Evolutionary conservation across 2,888 invertebrate species (phyloP).

Genomic region (Apotomis turbidana): DNA sequence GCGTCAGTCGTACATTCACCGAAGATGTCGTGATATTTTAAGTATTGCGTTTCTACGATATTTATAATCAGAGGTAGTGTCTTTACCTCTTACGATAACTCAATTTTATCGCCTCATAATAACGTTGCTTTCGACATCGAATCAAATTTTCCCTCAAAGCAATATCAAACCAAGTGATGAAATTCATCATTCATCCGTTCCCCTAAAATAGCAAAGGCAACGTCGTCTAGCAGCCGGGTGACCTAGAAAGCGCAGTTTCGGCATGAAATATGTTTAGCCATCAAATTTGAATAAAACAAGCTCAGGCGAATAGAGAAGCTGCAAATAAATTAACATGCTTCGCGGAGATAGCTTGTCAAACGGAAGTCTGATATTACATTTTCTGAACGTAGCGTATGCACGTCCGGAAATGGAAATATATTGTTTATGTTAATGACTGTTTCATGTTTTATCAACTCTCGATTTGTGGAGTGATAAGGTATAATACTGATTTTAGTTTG

Average conservation of each 20-base stretch:
- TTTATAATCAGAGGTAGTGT: no score
- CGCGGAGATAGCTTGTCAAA: constrained; percentile 44
- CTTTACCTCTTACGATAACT: background rate
- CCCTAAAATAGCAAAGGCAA: constrained; percentile 52
- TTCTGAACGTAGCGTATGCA: background rate
- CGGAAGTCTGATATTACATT: constrained; percentile 32
- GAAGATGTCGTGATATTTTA: no score
- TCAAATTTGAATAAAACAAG: constrained; percentile 65
- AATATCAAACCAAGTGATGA: constrained; percentile 13
- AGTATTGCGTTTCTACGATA: no score
- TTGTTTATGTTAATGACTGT: background rate
- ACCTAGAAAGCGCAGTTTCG: constrained; percentile 62
- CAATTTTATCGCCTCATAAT: background rate
- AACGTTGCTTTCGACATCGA: background rate
- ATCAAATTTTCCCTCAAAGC: background rate
- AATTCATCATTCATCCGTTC: constrained; percentile 39
- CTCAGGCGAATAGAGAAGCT: constrained; percentile 44
- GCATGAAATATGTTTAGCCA: constrained; percentile 71
- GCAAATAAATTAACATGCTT: constrained; percentile 60
- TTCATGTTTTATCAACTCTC: background rate
- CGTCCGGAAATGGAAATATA: background rate
- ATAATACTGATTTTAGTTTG: background rate
- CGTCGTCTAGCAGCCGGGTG: constrained; percentile 55
- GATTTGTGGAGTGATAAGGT: no score
- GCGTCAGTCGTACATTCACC: no score